Evolutionary conservation across 2,888 invertebrate species (phyloP), one percentile per base, ranked within the genome.

Genomic region (Heliconius cydno): DNA sequence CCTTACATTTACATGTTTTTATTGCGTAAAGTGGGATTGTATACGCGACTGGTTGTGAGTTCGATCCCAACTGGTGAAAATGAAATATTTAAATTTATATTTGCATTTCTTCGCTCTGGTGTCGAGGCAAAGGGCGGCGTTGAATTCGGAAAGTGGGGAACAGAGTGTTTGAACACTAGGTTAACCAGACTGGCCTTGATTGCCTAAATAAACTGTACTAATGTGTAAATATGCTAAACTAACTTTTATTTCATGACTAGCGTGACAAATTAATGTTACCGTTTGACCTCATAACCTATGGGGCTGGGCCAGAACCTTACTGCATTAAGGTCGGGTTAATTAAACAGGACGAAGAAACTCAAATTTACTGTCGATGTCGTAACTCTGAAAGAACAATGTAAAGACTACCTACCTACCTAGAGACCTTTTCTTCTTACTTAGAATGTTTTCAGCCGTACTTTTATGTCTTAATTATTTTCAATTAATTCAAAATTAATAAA

Each of bases 241-340:
- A 15, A 28, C n/a, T 9, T 46, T 57, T 60, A 66, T 65, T 34
- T 63, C 12, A 38, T 52, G 3, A 28, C 73, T 67, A 60, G 73
- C 66, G 73, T 78, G 78, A 67, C 78, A 74, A 78, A 74, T 78
- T 74, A 68, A 60, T 41, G 30, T 77, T 22, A 57, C 15, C 78
- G 19, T 72, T 75, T 71, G 65, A 75, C 81, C 81, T 57, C 74
- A 67, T 38, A 52, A 68, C 80, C 81, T 60, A 38, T 25, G 71
- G 73, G 66, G 66, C 46, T 79, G 25, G 67, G 72, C 38, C 25
- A 71, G 75, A 77, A 81, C 79, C 79, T 77, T 76, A 67, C 77
- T 79, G 28, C 74, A 74, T 78, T 78, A 78, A 78, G 74, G 78
- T 68, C 68, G 78, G 74, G 74, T 78, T 74, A 78, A 78, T 74